Evolutionary conservation across 2,797 vertebrate species (phyloP), one percentile per base, ranked within the genome.

Genomic region (Neostethus bicornis): DNA sequence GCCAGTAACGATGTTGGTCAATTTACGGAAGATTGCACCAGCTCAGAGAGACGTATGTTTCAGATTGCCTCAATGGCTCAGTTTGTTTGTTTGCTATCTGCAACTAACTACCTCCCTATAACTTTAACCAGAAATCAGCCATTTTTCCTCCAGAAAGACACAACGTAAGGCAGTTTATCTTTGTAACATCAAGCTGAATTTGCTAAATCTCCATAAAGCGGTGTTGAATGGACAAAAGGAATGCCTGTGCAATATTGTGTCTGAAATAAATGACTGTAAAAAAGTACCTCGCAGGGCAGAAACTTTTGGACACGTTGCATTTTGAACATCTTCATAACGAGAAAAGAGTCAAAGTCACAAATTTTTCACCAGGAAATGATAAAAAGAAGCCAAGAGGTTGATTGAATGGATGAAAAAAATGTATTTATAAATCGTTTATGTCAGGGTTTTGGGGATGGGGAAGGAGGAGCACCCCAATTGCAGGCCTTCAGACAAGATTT

Each of bases 321-420:
- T n/a, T n/a, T n/a, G n/a, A n/a, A n/a, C n/a, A n/a, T n/a, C n/a
- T n/a, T n/a, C n/a, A n/a, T n/a, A n/a, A n/a, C n/a, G n/a, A n/a
- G n/a, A n/a, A n/a, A n/a, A n/a, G n/a, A n/a, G n/a, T n/a, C n/a
- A n/a, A n/a, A n/a, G n/a, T 46, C 43, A 50, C 70, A 71, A 79
- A 61, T 52, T 55, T 4, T 34, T 75, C 77, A 74, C 62, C 51
- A 58, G 50, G 45, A 64, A 56, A 48, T 29, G 46, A 51, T 28
- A 26, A 20, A 54, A 43, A 23, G 55, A 38, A 50, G 62, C 51
- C 24, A 26, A 23, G 58, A 48, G 57, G 53, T 28, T 47, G 47
- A 35, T 47, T 59, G 51, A 28, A 9, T 43, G n/a, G n/a, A n/a
- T n/a, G n/a, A n/a, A n/a, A n/a, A n/a, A n/a, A n/a, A n/a, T n/a